phyloP scores from a whole-genome alignment of 2,113 vertebrate genomes.

The Lichenostomus cassidix region DNA sequence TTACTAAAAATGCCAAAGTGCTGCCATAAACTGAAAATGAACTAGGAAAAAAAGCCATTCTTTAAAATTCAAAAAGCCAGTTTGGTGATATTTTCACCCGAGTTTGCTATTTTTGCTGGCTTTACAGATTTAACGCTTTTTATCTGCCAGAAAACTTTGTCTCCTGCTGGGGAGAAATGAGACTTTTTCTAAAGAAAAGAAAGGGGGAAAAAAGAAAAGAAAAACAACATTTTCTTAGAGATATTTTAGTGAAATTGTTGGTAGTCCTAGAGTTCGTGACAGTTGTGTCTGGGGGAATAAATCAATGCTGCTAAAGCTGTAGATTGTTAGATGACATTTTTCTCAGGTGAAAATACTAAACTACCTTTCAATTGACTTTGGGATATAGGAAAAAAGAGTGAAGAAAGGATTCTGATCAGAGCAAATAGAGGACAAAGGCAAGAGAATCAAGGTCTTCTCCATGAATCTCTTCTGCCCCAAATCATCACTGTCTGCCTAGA shows the following conservation, averaged over 20 bases:
- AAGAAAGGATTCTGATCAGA: slow-evolving; percentile 13
- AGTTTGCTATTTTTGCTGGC: background rate
- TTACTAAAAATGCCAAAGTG: background rate
- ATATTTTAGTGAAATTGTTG: background rate
- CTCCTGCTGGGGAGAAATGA: background rate
- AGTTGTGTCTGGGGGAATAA: background rate
- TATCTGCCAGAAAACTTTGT: background rate
- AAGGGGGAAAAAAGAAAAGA: background rate
- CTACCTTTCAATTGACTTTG: slow-evolving; percentile 39
- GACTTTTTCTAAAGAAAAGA: background rate
- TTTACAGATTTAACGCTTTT: background rate
- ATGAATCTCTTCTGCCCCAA: background rate
- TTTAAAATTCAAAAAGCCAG: background rate
- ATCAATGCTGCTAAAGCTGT: background rate
- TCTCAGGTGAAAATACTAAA: background rate
- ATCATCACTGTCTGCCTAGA: background rate
- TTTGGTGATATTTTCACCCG: background rate
- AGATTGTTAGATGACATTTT: background rate
- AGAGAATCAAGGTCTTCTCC: background rate
- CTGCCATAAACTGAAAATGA: background rate
- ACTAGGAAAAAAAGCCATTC: background rate
- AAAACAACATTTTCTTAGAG: background rate
- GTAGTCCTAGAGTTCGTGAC: background rate
- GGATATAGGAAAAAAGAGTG: background rate
- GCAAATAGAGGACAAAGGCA: background rate